Base-by-base conservation (phyloP, 2,797 vertebrate genomes). In the Xiphorhynchus erythropygius region DNA sequence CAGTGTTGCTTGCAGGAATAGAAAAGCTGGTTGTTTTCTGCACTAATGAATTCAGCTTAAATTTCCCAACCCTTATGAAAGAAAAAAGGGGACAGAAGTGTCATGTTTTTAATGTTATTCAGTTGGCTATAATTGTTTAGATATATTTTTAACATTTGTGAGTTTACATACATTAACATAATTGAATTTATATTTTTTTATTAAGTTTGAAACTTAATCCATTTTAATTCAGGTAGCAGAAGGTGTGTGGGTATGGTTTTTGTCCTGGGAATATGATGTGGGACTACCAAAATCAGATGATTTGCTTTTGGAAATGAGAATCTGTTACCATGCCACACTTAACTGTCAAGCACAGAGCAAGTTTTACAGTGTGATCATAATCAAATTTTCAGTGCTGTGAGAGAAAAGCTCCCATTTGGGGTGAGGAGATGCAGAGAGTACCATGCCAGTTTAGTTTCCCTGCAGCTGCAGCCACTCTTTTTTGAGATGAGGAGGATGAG, bases 181-280 rank as follows among this genome's bases (percentile, higher is more conserved):
- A 53, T 21, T 44, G 7, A 74, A 78, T 90, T 78, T 57, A 7
- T 52, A 44, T 52, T 67, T 73, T 82, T 67, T 21, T 17, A 59
- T 37, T 35, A 60, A n/a, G 5, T 84, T 84, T 87, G 35, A 87
- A 92, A 50, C 5, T 55, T 90, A 65, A 56, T 67, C 18, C 8
- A 13, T 11, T 53, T 92, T 92, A 24, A 49, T 71, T 94, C 75
- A 37, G 62, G 25, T 73, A 76, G 78, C 70, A 92, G 67, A 91
- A 91, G 39, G 78, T 80, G 41, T 77, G 87, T 83, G 87, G 68
- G 75, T 94, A 74, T 67, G 56, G 35, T 3, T 85, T 90, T 82
- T 82, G 84, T 89, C 79, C 87, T 70, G 50, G 44, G 52, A 87
- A 60, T 74, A 17, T 35, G 42, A 84, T 80, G 68, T 74, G 37